Percentiles rank a stretch among this genome's conserved stretches.
These are phyloP conservation scores for Physocephala rufipes DNA, from an alignment of 2,888 invertebrate genomes.

Conservation along the genomic window DNA sequence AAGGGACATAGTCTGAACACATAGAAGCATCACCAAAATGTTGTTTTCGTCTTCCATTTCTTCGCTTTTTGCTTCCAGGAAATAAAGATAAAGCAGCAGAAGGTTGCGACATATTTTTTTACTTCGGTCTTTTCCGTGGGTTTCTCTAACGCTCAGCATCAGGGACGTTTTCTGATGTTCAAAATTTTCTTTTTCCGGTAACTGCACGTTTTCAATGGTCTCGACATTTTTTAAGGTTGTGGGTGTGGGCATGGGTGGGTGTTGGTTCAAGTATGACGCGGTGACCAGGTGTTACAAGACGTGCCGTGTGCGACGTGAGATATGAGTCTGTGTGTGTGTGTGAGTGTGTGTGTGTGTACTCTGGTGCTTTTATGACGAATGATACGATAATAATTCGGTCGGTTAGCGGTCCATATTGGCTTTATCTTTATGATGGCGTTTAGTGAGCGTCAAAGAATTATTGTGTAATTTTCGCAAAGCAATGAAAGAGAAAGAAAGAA, in stretches of 20 bases:
- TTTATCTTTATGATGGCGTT: constrained; percentile 64
- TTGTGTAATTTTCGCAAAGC: constrained; percentile 47
- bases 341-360: neutral
- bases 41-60: constrained; percentile 17
- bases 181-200: neutral
- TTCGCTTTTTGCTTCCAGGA: neutral
- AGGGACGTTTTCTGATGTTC: constrained; percentile 10
- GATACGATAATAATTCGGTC: constrained; percentile 49
- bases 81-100: too few species aligned
- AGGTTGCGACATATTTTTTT: neutral
- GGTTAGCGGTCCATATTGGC: constrained; percentile 49
- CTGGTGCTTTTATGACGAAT: constrained; percentile 32
- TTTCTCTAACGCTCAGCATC: constrained; percentile 37
- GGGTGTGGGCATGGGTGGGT: neutral
- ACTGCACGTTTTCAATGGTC: neutral
- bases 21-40: neutral
- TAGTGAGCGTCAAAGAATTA: constrained; percentile 56
- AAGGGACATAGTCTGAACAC: constrained; percentile 8
- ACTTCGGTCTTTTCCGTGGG: neutral
- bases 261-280: neutral
- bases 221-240: neutral
- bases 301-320: too few species aligned
- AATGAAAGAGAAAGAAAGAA: neutral
- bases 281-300: too few species aligned
- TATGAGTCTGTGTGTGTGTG: constrained; percentile 20